Evolutionary conservation across 1,140 invertebrate genomes (phyloP).

Genomic region (Euura saliciscinereae): DNA sequence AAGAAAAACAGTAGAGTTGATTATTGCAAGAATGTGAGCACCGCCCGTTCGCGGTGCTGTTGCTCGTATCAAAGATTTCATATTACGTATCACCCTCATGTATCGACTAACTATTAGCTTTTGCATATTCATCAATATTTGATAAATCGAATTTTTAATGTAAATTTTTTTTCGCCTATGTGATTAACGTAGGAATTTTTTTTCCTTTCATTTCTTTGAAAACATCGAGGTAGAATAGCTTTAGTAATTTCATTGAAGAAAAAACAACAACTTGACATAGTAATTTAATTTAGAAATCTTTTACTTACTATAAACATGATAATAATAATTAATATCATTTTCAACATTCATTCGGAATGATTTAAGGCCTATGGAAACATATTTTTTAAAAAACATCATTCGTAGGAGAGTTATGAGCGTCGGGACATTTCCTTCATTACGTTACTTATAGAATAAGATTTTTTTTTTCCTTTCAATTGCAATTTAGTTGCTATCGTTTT

Average conservation of each 20-base stretch:
- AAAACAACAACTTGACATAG: neutral
- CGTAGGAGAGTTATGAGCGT: neutral
- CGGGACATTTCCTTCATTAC: neutral
- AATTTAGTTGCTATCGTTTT: neutral
- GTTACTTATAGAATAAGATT: neutral
- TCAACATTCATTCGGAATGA: neutral
- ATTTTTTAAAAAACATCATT: neutral
- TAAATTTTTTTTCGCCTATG: neutral
- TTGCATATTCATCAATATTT: neutral
- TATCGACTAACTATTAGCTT: neutral
- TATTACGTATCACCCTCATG: neutral
- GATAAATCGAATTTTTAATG: neutral
- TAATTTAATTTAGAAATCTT: neutral
- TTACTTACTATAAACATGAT: neutral
- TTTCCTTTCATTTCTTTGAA: neutral
- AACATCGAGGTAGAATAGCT: neutral
- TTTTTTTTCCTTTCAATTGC: neutral
- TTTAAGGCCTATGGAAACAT: neutral
- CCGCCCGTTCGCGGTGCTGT: neutral
- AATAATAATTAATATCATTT: neutral
- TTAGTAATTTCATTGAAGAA: neutral
- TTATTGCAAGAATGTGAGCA: neutral
- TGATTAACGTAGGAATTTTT: neutral
- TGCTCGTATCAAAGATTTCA: neutral
- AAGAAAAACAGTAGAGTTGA: neutral